Base-by-base conservation (phyloP, 2,797 vertebrate genomes). In the Etheostoma perlongum region DNA sequence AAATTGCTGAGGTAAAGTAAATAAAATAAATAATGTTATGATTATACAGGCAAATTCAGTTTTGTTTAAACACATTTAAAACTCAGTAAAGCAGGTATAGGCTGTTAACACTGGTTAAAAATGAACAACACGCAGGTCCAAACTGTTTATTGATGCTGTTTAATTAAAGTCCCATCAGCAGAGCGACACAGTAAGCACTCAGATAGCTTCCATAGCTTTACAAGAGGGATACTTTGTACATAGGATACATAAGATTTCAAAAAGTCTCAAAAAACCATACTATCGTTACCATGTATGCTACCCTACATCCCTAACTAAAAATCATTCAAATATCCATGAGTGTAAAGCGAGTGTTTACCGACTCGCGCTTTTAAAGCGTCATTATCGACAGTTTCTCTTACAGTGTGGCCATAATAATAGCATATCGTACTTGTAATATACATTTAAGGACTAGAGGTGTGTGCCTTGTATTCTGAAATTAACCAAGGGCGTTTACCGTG, bases 131-230 rank as follows among this genome's bases (percentile, higher is more conserved):
- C 14, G 12, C 52, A 40, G 23, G 14, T 65, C 48, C 67, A 19
- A 21, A 51, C n/a, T 48, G 57, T 58, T 48, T 25, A 73, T 1
- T 71, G 73, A 73, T 60, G 68, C 7, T 62, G 61, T 33, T 67
- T 75, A 60, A 77, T 67, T 77, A 47, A 79, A 74, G 62, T 59
- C 46, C 46, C 65, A 65, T 51, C 62, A 58, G 69, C 44, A 52
- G 49, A 3, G 36, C 36, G 10, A 40, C 36, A 11, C 36, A 40
- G 36, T 1, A n/a, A 3, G 12, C 13, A 16, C 49, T 21, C 33
- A 19, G 8, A 44, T 25, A 40, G 46, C 48, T 13, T 61, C 30
- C 47, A 30, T 10, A 30, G 52, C 13, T 61, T 60, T 4, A 5
- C 19, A 70, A 1, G 15, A 18, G 11, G 23, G 18, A 33, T 13